Conservation (phyloP, 2,888 invertebrate genomes). For the Syrphus vitripennis region DNA sequence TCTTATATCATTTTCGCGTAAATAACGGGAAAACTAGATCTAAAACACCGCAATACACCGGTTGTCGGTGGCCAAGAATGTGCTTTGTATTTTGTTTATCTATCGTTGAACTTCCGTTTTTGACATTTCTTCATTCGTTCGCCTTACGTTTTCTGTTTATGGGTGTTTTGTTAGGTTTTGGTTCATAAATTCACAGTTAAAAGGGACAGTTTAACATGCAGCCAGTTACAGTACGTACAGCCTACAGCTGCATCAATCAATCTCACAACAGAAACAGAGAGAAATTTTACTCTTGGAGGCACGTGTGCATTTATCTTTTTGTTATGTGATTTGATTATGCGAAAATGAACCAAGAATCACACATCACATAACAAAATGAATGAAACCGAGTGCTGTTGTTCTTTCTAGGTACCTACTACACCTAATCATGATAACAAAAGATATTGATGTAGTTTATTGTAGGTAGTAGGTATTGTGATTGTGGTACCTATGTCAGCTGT, state of each 20-base stretch:
- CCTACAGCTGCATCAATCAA: slow-evolving; percentile 43
- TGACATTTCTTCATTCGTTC: slow-evolving; percentile 58
- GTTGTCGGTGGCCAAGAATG: slow-evolving; percentile 42
- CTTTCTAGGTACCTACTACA: not conserved
- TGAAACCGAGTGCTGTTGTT: not conserved
- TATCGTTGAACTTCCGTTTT: slow-evolving; percentile 65
- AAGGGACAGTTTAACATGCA: not conserved
- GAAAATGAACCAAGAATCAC: slow-evolving; percentile 3
- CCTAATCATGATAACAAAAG: not conserved
- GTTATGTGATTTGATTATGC: not conserved
- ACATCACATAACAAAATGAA: not conserved
- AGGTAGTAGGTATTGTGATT: slow-evolving; percentile 60
- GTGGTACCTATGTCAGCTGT: slow-evolving; percentile 62
- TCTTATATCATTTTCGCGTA: slow-evolving; percentile 37
- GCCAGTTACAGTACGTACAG: too few species aligned
- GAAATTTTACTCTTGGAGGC: not conserved
- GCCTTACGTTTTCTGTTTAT: slow-evolving; percentile 31
- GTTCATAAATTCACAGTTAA: not conserved
- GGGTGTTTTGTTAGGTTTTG: not conserved
- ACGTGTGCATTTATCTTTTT: slow-evolving; percentile 43
- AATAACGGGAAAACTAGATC: slow-evolving; percentile 45
- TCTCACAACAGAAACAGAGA: not conserved
- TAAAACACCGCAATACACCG: slow-evolving; percentile 36
- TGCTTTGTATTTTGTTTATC: slow-evolving; percentile 64
- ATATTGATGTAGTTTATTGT: slow-evolving; percentile 8